Conservation (phyloP, 2,888 invertebrate species). For the Diplolepis rosae region DNA sequence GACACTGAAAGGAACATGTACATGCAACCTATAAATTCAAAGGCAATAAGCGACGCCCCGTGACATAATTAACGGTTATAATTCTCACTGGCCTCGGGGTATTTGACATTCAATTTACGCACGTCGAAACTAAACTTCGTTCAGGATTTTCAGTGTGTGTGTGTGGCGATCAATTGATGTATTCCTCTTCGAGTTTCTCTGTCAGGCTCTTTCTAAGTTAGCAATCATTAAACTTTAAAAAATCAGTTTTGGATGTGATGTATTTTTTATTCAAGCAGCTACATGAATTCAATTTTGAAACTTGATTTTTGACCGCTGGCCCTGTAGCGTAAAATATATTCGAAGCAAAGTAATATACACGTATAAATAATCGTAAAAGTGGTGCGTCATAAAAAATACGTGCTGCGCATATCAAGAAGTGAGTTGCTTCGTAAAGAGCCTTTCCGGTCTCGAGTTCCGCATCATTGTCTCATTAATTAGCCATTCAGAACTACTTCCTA, state of each 20-base stretch:
- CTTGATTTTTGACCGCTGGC: background rate
- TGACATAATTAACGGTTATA: constrained; percentile 50
- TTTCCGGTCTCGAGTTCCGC: constrained; percentile 61
- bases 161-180: background rate
- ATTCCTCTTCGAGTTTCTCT: background rate
- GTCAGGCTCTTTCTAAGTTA: background rate
- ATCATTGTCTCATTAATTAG: constrained; percentile 66
- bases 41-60: constrained; percentile 37
- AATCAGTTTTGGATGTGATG: too few species aligned
- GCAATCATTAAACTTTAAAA: too few species aligned
- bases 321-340: background rate
- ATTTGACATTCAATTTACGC: constrained; percentile 58
- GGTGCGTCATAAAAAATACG: constrained; percentile 38
- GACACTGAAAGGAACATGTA: constrained; percentile 2
- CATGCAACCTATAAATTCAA: constrained; percentile 49
- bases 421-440: constrained; percentile 36
- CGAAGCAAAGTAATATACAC: background rate
- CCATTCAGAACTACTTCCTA: constrained; percentile 68
- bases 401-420: constrained; percentile 48
- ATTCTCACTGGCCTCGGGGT: constrained; percentile 46
- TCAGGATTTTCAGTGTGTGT: background rate
- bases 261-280: too few species aligned
- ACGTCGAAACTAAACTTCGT: constrained; percentile 17
- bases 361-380: background rate
- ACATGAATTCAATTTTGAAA: background rate